Evolutionary conservation across 2,888 invertebrate species (phyloP).

Genomic region (Amiota minor): DNA sequence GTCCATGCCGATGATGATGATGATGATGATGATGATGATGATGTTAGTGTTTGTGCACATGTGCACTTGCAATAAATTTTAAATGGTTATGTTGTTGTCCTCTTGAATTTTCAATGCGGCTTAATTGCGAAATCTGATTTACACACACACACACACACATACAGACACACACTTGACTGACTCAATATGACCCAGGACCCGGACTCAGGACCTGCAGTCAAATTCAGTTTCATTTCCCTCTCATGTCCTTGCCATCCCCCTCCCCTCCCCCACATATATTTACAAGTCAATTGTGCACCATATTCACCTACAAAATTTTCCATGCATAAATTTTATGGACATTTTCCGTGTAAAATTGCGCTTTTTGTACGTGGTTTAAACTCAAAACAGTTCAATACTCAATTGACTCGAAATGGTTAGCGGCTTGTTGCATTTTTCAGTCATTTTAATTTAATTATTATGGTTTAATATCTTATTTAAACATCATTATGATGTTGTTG

Average conservation of each 20-base stretch:
- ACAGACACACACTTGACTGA: not conserved
- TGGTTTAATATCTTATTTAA: constrained; percentile 24
- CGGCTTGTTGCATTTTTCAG: constrained; percentile 4
- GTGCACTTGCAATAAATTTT: constrained; percentile 44
- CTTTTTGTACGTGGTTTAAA: constrained; percentile 16
- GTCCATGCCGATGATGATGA: too few relatives aligned
- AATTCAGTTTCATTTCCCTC: too few relatives aligned
- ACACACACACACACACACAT: constrained; percentile 19
- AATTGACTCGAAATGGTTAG: not conserved
- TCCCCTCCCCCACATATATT: not conserved
- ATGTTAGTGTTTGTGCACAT: not conserved
- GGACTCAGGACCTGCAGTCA: not conserved
- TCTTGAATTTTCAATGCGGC: constrained; percentile 52
- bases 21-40: too few relatives aligned
- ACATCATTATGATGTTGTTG: constrained; percentile 8
- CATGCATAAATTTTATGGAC: constrained; percentile 3
- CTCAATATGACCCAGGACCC: not conserved
- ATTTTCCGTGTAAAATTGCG: constrained; percentile 10
- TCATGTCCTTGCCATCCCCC: too few relatives aligned
- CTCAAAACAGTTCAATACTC: not conserved
- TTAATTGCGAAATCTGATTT: constrained; percentile 63
- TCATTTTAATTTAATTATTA: constrained; percentile 23
- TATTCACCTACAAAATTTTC: not conserved
- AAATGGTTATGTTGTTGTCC: constrained; percentile 36
- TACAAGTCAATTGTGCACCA: not conserved